These are phyloP conservation scores for Cervus canadensis DNA, from an alignment of 2,113 vertebrate genomes.

Conservation along the genomic window DNA sequence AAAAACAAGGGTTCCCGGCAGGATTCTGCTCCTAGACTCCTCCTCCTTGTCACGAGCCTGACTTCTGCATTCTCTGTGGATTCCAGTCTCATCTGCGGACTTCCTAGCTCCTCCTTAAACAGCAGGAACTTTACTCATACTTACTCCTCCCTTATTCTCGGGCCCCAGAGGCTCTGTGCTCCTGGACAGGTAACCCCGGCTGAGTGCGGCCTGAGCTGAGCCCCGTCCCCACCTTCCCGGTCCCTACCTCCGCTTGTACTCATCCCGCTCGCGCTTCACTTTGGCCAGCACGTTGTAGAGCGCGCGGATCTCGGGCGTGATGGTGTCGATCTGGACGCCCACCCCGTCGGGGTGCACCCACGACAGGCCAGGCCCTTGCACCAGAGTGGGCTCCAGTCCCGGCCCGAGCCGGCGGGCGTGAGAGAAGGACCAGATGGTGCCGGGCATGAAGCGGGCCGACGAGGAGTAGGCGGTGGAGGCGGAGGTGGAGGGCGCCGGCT, in stretches of 20 bases:
- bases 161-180: neutral
- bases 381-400: slow-evolving; percentile 87
- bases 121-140: neutral
- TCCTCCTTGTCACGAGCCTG: neutral
- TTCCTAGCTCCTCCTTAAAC: neutral
- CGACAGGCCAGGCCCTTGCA: slow-evolving; percentile 92
- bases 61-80: slow-evolving; percentile 16
- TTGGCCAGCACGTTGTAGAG: slow-evolving; percentile 98
- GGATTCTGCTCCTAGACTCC: neutral
- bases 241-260: slow-evolving; percentile 95
- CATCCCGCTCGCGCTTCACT: slow-evolving; percentile 95
- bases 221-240: neutral
- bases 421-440: slow-evolving; percentile 96
- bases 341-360: slow-evolving; percentile 97
- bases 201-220: neutral
- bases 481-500: slow-evolving; percentile 51
- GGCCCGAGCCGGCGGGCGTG: slow-evolving; percentile 90
- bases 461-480: slow-evolving; percentile 72
- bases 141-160: neutral
- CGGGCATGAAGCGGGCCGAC: slow-evolving; percentile 88
- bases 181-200: neutral
- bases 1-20: neutral
- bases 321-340: slow-evolving; percentile 98
- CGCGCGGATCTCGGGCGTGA: slow-evolving; percentile 97
- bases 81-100: neutral